These are phyloP conservation scores for Guaruba guarouba DNA, from an alignment of 2,113 vertebrate genomes.

Conservation along the genomic window DNA sequence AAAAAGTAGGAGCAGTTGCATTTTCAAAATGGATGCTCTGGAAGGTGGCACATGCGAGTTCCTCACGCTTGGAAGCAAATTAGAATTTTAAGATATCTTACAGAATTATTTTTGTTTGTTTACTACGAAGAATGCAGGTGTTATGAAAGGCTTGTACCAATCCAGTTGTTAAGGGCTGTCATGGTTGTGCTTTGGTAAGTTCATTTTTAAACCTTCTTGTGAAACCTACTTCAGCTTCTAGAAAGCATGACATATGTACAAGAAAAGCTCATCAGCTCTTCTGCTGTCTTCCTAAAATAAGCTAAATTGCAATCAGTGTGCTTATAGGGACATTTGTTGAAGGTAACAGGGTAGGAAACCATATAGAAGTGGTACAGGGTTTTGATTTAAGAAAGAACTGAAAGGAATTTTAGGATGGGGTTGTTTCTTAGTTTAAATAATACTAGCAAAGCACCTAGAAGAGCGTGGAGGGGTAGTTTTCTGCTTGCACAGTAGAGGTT, in stretches of 20 bases:
- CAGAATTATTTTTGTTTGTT: background rate
- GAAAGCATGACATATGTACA: background rate
- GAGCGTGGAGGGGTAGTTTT: background rate
- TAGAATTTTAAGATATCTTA: background rate
- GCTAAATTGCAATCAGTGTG: background rate
- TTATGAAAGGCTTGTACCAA: background rate
- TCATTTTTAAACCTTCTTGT: constrained; percentile 38
- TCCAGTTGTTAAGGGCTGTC: background rate
- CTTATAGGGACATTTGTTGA: background rate
- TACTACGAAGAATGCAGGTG: background rate
- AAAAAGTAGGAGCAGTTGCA: background rate
- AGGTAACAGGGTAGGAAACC: background rate
- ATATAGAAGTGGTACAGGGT: background rate
- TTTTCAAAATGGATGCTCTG: background rate
- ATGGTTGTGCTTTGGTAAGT: background rate
- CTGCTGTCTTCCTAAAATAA: background rate
- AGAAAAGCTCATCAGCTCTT: background rate
- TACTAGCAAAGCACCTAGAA: background rate
- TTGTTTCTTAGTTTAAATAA: background rate
- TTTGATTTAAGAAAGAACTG: background rate
- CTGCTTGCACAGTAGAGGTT: background rate
- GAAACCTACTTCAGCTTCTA: background rate
- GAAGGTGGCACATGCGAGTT: background rate
- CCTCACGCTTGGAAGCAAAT: background rate
- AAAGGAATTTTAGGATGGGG: background rate